A percentile compares a stretch with the other conserved stretches of the same genome.
Evolutionary conservation across 2,797 vertebrate genomes (phyloP).

Genomic region (Rachycentron canadum): DNA sequence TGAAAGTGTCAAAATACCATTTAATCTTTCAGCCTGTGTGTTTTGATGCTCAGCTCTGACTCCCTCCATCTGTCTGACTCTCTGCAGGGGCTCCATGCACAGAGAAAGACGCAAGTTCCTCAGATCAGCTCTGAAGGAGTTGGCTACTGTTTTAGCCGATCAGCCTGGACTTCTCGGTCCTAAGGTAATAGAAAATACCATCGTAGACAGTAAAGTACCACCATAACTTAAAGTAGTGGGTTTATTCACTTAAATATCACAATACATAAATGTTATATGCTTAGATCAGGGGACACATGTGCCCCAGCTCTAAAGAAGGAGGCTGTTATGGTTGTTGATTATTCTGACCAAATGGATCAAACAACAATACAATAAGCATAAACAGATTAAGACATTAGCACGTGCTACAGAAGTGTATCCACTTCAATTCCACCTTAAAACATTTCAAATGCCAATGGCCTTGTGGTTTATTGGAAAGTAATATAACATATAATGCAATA

Average conservation of each 20-base stretch:
- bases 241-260: neutral
- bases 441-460: neutral
- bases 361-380: neutral
- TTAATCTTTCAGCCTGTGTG: constrained; percentile 38
- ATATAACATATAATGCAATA: neutral
- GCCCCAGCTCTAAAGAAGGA: neutral
- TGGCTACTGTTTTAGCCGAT: constrained; percentile 97
- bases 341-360: neutral
- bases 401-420: neutral
- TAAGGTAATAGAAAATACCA: constrained; percentile 86
- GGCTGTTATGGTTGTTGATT: neutral
- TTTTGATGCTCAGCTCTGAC: constrained; percentile 45
- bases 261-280: neutral
- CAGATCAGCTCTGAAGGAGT: constrained; percentile 95
- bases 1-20: constrained; percentile 70
- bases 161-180: constrained; percentile 96
- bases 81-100: constrained; percentile 93
- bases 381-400: neutral
- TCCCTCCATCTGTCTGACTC: constrained; percentile 34
- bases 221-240: neutral
- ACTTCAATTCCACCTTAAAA: neutral
- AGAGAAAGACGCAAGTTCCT: constrained; percentile 98
- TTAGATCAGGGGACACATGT: neutral
- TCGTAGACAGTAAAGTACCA: neutral
- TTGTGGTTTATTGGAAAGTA: neutral